phyloP scores from a whole-genome alignment of 2,797 vertebrate genomes.

The Rachycentron canadum region DNA sequence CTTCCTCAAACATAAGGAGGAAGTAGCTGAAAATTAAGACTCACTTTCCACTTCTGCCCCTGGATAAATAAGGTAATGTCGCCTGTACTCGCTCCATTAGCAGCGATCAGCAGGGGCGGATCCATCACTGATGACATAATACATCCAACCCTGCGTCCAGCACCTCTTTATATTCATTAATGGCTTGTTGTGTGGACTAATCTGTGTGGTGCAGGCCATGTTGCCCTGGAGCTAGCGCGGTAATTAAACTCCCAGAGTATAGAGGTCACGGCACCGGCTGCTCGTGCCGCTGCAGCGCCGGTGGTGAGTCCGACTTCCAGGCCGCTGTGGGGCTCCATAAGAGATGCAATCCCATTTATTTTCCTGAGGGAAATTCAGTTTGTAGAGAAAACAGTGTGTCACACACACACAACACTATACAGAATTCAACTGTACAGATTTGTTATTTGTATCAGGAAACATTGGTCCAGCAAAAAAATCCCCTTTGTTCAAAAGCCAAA shows the following conservation, averaged over 20 bases:
- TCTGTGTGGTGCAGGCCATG: slow-evolving; percentile 62
- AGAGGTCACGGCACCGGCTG: slow-evolving; percentile 51
- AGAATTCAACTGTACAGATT: background rate
- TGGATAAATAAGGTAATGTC: background rate
- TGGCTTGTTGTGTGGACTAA: slow-evolving; percentile 68
- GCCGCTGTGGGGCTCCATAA: slow-evolving; percentile 34
- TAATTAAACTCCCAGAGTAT: slow-evolving; percentile 68
- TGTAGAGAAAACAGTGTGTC: background rate
- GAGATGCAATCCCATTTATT: slow-evolving; percentile 42
- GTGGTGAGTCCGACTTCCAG: slow-evolving; percentile 32
- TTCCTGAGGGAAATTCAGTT: slow-evolving; percentile 21
- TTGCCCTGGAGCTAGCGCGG: slow-evolving; percentile 47
- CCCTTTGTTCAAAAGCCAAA: background rate
- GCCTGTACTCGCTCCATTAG: slow-evolving; percentile 42
- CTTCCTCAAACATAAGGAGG: too few relatives aligned
- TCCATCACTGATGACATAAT: slow-evolving; percentile 63
- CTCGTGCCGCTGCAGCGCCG: slow-evolving; percentile 5
- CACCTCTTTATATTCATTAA: slow-evolving; percentile 68
- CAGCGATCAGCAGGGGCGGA: slow-evolving; percentile 32
- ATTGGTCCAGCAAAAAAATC: background rate
- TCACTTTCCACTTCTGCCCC: background rate
- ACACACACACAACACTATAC: too few relatives aligned
- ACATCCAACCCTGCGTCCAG: slow-evolving; percentile 19
- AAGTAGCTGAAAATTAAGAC: background rate
- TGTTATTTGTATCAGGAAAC: background rate